Base-by-base conservation (phyloP, 23 tunicate genomes). In the Diplosoma virens region DNA sequence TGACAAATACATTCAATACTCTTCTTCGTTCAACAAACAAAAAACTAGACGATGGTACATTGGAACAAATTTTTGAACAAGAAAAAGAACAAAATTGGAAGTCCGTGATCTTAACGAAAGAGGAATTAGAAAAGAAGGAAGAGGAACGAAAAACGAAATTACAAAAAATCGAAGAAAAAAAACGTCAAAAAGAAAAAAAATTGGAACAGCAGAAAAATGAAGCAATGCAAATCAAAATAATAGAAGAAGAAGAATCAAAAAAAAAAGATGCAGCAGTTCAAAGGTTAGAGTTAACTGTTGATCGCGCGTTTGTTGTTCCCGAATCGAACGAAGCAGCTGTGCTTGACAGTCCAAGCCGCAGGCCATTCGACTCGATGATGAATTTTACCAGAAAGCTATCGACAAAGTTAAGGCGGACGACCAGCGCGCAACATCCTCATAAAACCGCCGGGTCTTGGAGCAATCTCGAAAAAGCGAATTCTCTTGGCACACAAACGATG, bases 281-380 rank as follows among this genome's bases (percentile, higher is more conserved):
- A 4, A 37, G 30, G 17, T 31, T 48, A 4, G 50, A 78, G 47
- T 32, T 78, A 11, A 29, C 36, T 2, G 74, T 78, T 28, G 30
- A 65, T 47, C 74, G 83, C 11, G 83, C 83, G 41, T 78, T 64
- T 48, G 74, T 78, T 37, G 74, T 78, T 1, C 23, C 17, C 2
- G 36, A 25, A 41, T 41, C 50, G 11, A n/a, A n/a, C n/a, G n/a
- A n/a, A n/a, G n/a, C n/a, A n/a, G n/a, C n/a, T n/a, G n/a, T n/a
- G n/a, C n/a, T n/a, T n/a, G n/a, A n/a, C n/a, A n/a, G n/a, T n/a
- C n/a, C n/a, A n/a, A n/a, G n/a, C n/a, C n/a, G n/a, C n/a, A n/a
- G n/a, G n/a, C n/a, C n/a, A n/a, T n/a, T n/a, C n/a, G n/a, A n/a
- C n/a, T n/a, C n/a, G n/a, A n/a, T n/a, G n/a, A n/a, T n/a, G n/a